Conservation (phyloP, 2,797 vertebrate species). For the Mycteria americana region DNA sequence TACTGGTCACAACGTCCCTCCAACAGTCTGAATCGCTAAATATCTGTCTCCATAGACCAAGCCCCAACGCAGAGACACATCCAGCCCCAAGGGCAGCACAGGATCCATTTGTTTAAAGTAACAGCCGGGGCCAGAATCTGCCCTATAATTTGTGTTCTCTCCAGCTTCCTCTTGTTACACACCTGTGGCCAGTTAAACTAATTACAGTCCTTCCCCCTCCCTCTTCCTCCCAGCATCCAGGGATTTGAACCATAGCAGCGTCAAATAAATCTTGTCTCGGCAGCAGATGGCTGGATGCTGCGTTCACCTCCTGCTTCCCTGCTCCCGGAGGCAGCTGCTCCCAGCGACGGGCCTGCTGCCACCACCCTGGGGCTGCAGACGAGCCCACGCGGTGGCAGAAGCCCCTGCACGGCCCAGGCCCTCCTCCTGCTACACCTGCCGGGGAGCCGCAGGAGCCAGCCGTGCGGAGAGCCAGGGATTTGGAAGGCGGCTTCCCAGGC, state of each 20-base stretch:
- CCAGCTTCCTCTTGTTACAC: neutral
- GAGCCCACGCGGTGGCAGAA: neutral
- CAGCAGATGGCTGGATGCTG: neutral
- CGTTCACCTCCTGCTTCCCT: neutral
- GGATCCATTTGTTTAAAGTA: neutral
- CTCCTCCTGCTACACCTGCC: neutral
- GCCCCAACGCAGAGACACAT: neutral
- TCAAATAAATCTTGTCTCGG: neutral
- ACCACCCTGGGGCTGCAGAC: neutral
- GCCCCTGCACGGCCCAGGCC: neutral
- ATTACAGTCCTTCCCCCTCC: neutral
- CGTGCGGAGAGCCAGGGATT: neutral
- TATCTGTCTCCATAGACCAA: neutral
- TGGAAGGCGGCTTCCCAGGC: neutral
- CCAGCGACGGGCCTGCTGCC: neutral
- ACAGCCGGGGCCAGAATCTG: neutral
- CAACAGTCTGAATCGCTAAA: neutral
- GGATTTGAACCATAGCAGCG: neutral
- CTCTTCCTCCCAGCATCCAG: neutral
- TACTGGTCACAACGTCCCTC: neutral
- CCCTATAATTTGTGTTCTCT: neutral
- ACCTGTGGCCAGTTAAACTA: neutral
- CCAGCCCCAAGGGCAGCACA: neutral
- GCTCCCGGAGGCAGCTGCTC: neutral
- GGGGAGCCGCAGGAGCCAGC: neutral